phyloP scores from a whole-genome alignment of 1,140 invertebrate species.

The Aphelinus atriplicis region DNA sequence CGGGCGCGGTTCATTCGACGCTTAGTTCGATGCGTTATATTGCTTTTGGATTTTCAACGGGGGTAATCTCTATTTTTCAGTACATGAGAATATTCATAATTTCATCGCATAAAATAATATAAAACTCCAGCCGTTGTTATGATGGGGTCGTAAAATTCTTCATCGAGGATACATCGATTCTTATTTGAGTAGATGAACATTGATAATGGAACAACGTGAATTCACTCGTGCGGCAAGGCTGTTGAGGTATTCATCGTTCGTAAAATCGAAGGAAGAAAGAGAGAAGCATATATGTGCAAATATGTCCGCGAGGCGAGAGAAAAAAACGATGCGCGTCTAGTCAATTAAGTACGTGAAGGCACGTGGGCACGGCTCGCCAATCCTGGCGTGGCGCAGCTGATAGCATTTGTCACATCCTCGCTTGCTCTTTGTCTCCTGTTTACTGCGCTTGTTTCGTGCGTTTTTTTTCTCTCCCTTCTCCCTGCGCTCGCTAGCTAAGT shows the following conservation, averaged over 20 bases:
- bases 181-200: too few relatives aligned
- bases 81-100: too few relatives aligned
- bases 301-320: background rate
- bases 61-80: too few relatives aligned
- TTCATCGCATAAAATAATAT: too few relatives aligned
- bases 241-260: background rate
- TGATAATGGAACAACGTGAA: too few relatives aligned
- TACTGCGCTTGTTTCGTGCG: background rate
- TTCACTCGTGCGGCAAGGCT: too few relatives aligned
- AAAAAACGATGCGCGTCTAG: background rate
- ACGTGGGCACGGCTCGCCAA: conserved; percentile 5
- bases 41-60: too few relatives aligned
- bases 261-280: background rate
- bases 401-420: conserved; percentile 13
- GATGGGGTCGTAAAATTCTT: too few relatives aligned
- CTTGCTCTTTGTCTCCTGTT: background rate
- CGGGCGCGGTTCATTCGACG: background rate
- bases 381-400: conserved; percentile 1
- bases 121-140: too few relatives aligned
- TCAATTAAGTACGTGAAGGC: conserved; percentile 7
- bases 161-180: too few relatives aligned
- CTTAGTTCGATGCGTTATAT: too few relatives aligned
- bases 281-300: background rate
- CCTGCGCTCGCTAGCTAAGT: background rate
- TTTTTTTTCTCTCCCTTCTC: background rate